Conservation (phyloP, 2,888 invertebrate species). For the Lobophora halterata region DNA sequence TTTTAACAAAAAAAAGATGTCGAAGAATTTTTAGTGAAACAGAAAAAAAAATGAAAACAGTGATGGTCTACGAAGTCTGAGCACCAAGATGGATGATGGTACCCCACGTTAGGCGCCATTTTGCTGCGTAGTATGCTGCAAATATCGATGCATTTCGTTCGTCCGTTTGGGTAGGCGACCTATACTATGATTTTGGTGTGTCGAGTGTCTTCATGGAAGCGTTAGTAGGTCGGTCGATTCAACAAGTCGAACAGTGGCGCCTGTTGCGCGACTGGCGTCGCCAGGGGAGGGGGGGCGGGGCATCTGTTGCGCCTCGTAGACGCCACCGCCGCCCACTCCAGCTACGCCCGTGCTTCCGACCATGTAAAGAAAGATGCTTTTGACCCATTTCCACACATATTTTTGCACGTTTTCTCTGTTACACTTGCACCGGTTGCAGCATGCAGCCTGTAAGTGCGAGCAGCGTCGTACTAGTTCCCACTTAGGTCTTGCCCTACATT, state of each 20-base stretch:
- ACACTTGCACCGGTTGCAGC: slow-evolving; percentile 32
- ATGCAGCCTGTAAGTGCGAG: slow-evolving; percentile 29
- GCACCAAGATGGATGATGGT: background rate
- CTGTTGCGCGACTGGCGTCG: slow-evolving; percentile 59
- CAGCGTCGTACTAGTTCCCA: slow-evolving; percentile 20
- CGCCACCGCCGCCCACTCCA: slow-evolving; percentile 67
- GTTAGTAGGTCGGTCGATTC: slow-evolving; percentile 81
- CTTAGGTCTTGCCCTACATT: slow-evolving; percentile 17
- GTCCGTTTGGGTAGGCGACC: slow-evolving; percentile 29
- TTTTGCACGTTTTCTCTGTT: slow-evolving; percentile 37
- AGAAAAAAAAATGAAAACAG: too few relatives aligned
- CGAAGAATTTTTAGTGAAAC: too few relatives aligned
- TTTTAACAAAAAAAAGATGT: too few relatives aligned
- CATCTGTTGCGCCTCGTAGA: slow-evolving; percentile 77
- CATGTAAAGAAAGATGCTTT: slow-evolving; percentile 60
- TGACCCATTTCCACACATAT: slow-evolving; percentile 56
- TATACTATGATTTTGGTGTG: slow-evolving; percentile 50
- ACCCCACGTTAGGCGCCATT: slow-evolving; percentile 16
- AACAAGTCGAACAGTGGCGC: slow-evolving; percentile 72
- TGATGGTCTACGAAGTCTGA: background rate
- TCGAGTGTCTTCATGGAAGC: slow-evolving; percentile 58
- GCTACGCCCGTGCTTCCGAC: slow-evolving; percentile 52
- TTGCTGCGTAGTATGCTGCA: slow-evolving; percentile 12
- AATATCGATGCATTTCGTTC: slow-evolving; percentile 30
- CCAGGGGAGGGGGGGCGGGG: slow-evolving; percentile 51